phyloP scores from a whole-genome alignment of 2,113 vertebrate genomes.

The Etheostoma spectabile region DNA sequence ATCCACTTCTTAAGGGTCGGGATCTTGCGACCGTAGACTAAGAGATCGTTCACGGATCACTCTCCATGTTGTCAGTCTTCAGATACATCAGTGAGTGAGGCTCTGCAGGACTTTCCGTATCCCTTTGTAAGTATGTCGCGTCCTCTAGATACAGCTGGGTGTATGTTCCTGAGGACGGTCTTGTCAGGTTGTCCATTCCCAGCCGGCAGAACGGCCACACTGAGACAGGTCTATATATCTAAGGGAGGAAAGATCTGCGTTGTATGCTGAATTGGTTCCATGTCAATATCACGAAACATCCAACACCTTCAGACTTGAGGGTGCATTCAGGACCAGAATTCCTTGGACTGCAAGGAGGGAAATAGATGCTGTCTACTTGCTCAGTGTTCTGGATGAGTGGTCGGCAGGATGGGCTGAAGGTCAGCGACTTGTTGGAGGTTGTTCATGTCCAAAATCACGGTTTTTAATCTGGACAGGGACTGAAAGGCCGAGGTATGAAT shows the following conservation, averaged over 20 bases:
- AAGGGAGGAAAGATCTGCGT: slow-evolving; percentile 41
- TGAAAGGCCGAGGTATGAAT: background rate
- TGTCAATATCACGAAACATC: background rate
- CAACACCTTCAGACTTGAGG: slow-evolving; percentile 21
- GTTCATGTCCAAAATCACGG: background rate
- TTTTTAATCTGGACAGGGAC: slow-evolving; percentile 14
- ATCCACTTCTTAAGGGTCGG: slow-evolving; percentile 6
- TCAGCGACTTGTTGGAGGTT: background rate
- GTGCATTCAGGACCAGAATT: slow-evolving; percentile 6
- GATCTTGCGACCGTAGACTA: slow-evolving; percentile 21
- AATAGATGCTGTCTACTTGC: accelerated
- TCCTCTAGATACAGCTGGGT: background rate
- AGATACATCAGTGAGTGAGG: slow-evolving; percentile 29
- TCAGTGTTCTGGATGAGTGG: slow-evolving; percentile 12
- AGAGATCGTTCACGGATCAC: background rate
- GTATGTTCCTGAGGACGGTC: slow-evolving; percentile 33
- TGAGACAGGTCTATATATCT: background rate
- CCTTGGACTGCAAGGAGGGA: slow-evolving; percentile 26
- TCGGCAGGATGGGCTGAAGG: slow-evolving; percentile 23
- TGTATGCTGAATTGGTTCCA: slow-evolving; percentile 41
- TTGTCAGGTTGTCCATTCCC: slow-evolving; percentile 39
- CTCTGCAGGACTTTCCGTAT: slow-evolving; percentile 22
- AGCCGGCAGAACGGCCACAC: accelerated
- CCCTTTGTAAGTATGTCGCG: background rate
- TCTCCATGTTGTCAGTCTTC: background rate